Conservation (phyloP, 1,140 invertebrate genomes). For the Leptoteleia sp. region DNA sequence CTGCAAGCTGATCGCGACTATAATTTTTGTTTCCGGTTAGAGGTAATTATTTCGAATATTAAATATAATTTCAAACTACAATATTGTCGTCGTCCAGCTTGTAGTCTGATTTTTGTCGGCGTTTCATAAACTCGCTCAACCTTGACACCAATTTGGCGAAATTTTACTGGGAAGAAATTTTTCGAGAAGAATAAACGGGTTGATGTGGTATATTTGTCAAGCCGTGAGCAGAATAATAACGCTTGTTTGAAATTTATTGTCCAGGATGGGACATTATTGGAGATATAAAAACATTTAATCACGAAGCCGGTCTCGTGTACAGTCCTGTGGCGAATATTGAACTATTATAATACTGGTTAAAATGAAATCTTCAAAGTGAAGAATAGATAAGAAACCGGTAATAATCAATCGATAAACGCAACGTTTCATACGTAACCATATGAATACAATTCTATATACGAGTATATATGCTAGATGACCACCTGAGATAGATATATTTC, state of each 20-base stretch:
- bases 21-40: constrained; percentile 4
- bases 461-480: constrained; percentile 37
- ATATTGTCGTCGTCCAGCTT: too few relatives aligned
- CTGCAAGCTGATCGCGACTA: background rate
- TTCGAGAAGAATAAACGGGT: background rate
- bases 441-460: constrained; percentile 24
- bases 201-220: constrained; percentile 2
- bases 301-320: constrained; percentile 46
- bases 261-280: constrained; percentile 5
- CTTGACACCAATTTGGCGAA: constrained; percentile 26
- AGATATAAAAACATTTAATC: constrained; percentile 16
- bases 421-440: constrained; percentile 30
- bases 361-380: background rate
- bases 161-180: too few relatives aligned
- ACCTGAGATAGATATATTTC: too few relatives aligned
- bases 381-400: background rate
- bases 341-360: constrained; percentile 31
- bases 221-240: constrained; percentile 11
- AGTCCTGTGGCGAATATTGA: constrained; percentile 10
- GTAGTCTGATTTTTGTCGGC: constrained; percentile 1
- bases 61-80: too few relatives aligned
- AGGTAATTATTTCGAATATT: too few relatives aligned
- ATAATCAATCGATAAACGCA: constrained; percentile 34
- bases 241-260: constrained; percentile 58
- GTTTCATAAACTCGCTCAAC: constrained; percentile 38